phyloP scores from a whole-genome alignment of 1,140 invertebrate species.

The Ceratina australensis region DNA sequence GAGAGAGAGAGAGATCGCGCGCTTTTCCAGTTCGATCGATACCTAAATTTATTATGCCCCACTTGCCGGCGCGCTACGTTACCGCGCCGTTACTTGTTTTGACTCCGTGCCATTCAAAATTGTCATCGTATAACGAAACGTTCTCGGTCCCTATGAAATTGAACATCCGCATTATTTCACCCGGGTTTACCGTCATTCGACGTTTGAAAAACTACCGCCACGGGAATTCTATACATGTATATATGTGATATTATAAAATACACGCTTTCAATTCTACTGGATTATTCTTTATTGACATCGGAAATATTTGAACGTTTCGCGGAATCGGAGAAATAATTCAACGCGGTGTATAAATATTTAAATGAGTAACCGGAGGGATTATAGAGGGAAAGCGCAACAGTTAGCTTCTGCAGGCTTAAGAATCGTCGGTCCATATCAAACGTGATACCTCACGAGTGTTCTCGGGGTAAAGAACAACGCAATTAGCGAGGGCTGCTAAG shows the following conservation, averaged over 20 bases:
- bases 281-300: neutral
- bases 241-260: too few relatives aligned
- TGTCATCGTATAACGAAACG: neutral
- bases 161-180: neutral
- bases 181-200: neutral
- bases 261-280: neutral
- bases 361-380: too few relatives aligned
- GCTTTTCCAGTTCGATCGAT: slow-evolving; percentile 44
- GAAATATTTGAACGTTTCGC: too few relatives aligned
- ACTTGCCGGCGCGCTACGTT: slow-evolving; percentile 15
- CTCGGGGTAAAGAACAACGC: slow-evolving; percentile 29
- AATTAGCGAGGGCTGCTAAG: slow-evolving; percentile 7
- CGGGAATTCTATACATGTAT: too few relatives aligned
- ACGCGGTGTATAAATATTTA: too few relatives aligned
- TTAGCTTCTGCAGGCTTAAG: slow-evolving; percentile 27
- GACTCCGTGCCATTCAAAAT: slow-evolving; percentile 30
- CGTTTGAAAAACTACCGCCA: neutral
- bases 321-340: too few relatives aligned
- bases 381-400: slow-evolving; percentile 16
- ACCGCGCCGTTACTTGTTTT: slow-evolving; percentile 39
- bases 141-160: neutral
- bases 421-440: slow-evolving; percentile 22
- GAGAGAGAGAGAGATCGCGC: slow-evolving; percentile 30
- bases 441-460: slow-evolving; percentile 8
- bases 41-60: slow-evolving; percentile 52